Evolutionary conservation across 2,888 invertebrate species (phyloP).

Genomic region (Diarsia dahlii): DNA sequence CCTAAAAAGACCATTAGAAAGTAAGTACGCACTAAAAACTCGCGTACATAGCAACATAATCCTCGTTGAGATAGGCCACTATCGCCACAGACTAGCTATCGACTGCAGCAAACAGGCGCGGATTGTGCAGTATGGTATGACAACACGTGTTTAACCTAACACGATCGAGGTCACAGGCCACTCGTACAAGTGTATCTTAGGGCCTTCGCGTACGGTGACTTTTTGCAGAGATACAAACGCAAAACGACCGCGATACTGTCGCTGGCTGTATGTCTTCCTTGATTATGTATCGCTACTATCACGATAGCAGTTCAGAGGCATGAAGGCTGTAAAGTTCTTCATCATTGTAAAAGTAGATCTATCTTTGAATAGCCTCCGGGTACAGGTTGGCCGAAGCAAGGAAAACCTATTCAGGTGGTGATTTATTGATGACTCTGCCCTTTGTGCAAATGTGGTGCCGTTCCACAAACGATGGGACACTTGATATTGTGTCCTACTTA

Average conservation of each 20-base stretch:
- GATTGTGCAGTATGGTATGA: constrained; percentile 20
- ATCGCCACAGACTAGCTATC: constrained; percentile 28
- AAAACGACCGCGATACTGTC: neutral
- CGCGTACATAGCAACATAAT: constrained; percentile 13
- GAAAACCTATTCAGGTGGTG: too few species aligned
- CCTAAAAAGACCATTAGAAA: neutral
- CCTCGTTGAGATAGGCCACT: constrained; percentile 24
- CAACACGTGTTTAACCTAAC: constrained; percentile 48
- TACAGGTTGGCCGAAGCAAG: too few species aligned
- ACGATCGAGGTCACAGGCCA: constrained; percentile 56
- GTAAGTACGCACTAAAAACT: neutral
- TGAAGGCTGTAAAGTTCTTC: too few species aligned
- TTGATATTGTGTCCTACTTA: too few species aligned
- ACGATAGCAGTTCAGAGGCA: too few species aligned
- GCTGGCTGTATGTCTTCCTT: too few species aligned
- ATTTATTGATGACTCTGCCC: too few species aligned
- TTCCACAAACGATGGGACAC: too few species aligned
- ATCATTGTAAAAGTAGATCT: too few species aligned
- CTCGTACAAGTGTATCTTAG: constrained; percentile 31
- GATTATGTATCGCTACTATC: too few species aligned
- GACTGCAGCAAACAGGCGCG: neutral
- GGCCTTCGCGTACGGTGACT: neutral
- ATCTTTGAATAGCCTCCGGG: too few species aligned
- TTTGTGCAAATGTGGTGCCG: too few species aligned
- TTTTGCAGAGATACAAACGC: neutral